Conservation (phyloP, 2,888 invertebrate genomes). For the Ypsolopha sequella region DNA sequence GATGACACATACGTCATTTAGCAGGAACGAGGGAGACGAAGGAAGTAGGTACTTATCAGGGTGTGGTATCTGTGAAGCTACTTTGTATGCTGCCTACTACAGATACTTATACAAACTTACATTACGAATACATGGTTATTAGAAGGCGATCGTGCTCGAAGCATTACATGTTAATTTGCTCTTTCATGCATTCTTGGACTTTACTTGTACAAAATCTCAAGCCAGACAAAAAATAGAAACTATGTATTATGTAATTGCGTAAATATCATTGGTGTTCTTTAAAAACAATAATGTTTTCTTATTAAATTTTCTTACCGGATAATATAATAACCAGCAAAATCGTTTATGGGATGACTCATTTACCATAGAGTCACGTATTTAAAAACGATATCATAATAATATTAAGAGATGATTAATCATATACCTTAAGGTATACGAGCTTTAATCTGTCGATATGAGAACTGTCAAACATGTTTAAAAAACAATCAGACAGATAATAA, state of each 20-base stretch:
- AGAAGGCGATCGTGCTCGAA: conserved; percentile 33
- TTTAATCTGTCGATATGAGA: not conserved
- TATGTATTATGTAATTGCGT: no score
- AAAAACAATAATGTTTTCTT: no score
- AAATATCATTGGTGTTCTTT: no score
- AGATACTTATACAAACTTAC: conserved; percentile 10
- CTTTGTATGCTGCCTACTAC: conserved; percentile 40
- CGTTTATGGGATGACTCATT: no score
- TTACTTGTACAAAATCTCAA: conserved; percentile 16
- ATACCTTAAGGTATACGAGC: not conserved
- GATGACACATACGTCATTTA: conserved; percentile 13
- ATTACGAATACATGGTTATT: not conserved
- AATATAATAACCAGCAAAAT: no score
- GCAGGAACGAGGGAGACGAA: conserved; percentile 38
- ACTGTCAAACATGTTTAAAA: not conserved
- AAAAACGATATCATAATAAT: not conserved
- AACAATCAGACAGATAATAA: not conserved
- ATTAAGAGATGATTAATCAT: not conserved
- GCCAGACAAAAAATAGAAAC: not conserved
- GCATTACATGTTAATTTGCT: conserved; percentile 52
- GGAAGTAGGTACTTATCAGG: conserved; percentile 29
- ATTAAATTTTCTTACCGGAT: no score
- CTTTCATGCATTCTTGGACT: conserved; percentile 31
- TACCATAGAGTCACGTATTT: not conserved
- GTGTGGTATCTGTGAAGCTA: conserved; percentile 50